phyloP scores from a whole-genome alignment of 2,113 vertebrate species.

The Heteronetta atricapilla region DNA sequence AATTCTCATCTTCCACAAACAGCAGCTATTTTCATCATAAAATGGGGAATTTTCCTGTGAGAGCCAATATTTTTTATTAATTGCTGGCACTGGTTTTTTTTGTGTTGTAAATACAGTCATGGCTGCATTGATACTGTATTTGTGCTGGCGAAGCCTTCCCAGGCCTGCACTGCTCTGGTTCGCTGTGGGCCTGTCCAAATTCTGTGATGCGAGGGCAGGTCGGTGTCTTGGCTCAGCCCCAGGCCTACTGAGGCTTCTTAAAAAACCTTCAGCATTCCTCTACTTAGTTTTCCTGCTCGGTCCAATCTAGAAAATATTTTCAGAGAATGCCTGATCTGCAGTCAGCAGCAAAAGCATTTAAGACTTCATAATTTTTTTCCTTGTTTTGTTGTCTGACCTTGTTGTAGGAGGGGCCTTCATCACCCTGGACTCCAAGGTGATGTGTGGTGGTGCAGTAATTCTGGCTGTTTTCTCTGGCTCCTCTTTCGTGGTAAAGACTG shows the following conservation, averaged over 20 bases:
- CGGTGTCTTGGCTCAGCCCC: background rate
- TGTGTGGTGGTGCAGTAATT: accelerated
- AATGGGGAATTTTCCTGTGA: background rate
- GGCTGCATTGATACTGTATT: background rate
- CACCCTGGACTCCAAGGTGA: background rate
- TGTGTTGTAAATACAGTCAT: background rate
- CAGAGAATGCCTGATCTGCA: background rate
- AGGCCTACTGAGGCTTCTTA: background rate
- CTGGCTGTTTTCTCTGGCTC: background rate
- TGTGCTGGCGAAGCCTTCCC: background rate
- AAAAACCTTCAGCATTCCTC: background rate
- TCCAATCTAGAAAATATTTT: background rate
- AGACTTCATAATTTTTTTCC: background rate
- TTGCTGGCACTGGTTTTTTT: background rate
- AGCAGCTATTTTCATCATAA: background rate
- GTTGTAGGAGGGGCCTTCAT: background rate
- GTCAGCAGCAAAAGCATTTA: background rate
- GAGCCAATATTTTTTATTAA: background rate
- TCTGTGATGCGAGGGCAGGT: background rate
- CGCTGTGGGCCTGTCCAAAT: accelerated
- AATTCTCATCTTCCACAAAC: background rate
- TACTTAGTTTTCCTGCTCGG: background rate
- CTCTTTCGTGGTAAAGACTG: background rate
- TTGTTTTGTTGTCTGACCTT: background rate
- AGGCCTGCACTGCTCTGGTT: background rate